These are phyloP conservation scores for Aeoliscus strigatus DNA, from an alignment of 2,797 vertebrate species.

Conservation along the genomic window DNA sequence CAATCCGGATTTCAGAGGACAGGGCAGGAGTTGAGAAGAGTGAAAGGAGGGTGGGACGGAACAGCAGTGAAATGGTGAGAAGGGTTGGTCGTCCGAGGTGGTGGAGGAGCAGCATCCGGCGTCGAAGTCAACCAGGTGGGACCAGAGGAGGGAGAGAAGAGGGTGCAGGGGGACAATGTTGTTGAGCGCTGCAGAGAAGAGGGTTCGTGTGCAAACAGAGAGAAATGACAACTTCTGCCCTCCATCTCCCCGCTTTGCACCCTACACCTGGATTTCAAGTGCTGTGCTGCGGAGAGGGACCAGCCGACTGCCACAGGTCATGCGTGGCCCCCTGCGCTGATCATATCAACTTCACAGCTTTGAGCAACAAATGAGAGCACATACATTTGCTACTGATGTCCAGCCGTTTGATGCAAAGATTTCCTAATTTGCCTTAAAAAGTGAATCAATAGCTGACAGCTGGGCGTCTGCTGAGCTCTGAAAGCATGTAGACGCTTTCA, in stretches of 20 bases:
- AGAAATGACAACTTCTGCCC: conserved; percentile 77
- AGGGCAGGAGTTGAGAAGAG: conserved; percentile 17
- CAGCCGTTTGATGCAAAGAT: background rate
- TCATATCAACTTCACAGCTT: conserved; percentile 4
- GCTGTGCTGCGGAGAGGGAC: conserved; percentile 10
- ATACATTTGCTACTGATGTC: conserved; percentile 10
- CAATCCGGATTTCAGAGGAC: conserved; percentile 13
- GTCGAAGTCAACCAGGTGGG: conserved; percentile 35
- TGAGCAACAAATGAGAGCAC: conserved; percentile 2
- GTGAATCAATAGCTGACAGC: conserved; percentile 7
- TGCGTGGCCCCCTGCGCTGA: conserved; percentile 8
- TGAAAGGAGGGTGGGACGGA: conserved; percentile 4
- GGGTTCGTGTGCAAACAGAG: conserved; percentile 75
- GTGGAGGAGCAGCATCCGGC: conserved; percentile 25
- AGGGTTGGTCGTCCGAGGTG: conserved; percentile 9
- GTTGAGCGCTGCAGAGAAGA: conserved; percentile 76
- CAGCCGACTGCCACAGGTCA: conserved; percentile 10
- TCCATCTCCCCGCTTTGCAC: conserved; percentile 71
- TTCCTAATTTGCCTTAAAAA: conserved; percentile 3
- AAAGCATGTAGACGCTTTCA: conserved; percentile 35
- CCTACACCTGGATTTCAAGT: conserved; percentile 26
- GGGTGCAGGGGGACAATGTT: conserved; percentile 77
- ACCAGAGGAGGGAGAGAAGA: conserved; percentile 75
- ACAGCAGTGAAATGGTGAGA: conserved; percentile 5
- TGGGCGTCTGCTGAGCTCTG: conserved; percentile 11